Base-by-base conservation (phyloP, 2,113 vertebrate genomes). In the Hipposideros armiger region DNA sequence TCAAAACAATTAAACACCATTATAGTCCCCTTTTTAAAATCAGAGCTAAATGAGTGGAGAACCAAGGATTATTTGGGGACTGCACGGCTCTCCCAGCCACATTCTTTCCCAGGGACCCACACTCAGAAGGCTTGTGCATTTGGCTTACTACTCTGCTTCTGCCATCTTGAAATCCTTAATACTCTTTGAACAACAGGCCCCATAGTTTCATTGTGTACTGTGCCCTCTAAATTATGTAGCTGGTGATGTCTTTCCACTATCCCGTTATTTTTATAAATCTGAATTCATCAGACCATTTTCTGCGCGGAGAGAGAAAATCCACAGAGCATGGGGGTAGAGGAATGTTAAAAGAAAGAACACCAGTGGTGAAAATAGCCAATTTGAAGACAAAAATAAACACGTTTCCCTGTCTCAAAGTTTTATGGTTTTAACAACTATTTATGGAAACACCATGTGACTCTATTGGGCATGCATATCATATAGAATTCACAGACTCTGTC, bases 131-230 rank as follows among this genome's bases (percentile, higher is more conserved):
- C 22, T 17, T 14, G 11, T 30, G 28, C 15, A 36, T 22, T 81
- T 80, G 73, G 40, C 40, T 77, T 73, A 56, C 40, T 32, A 11
- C 4, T 88, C 42, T 84, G 32, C 11, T 14, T 20, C 42, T 64
- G 28, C 42, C 67, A 69, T 69, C 67, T 91, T 76, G 50, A 91
- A 87, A 87, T 94, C n/a, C n/a, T 91, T 87, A 54, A 45, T 30
- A 36, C n/a, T 69, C 77, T 81, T 91, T 67, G 14, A 76, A 76
- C 3, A 52, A 24, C 40, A 50, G 24, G 20, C 6, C 58, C 67
- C 30, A 47, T n/a, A 42, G 60, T 83, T 87, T 74, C 50, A n/a
- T 67, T 76, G 42, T 67, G 40, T 28, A 40, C 20, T 58, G 40
- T 62, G n/a, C 13, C n/a, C 3, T 28, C 17, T 10, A n/a, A 67